phyloP scores from a whole-genome alignment of 2,113 vertebrate species.

The Barnardius zonarius region DNA sequence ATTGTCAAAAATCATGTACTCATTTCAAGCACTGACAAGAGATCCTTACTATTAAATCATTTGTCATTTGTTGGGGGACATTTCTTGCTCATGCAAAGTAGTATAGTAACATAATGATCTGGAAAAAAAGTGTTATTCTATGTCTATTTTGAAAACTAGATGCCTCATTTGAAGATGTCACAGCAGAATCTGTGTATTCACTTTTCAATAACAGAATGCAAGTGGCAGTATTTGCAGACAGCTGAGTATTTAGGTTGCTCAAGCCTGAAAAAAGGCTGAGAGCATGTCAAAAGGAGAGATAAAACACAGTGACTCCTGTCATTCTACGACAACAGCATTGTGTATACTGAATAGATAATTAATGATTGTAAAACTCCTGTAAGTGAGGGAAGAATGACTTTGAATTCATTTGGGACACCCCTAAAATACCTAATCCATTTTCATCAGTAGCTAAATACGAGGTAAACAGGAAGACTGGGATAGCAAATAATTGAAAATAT shows the following conservation, averaged over 20 bases:
- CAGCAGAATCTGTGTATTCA: background rate
- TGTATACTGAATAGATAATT: constrained; percentile 42
- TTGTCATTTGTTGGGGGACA: background rate
- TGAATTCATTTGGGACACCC: background rate
- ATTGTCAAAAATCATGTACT: background rate
- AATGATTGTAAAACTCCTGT: constrained; percentile 12
- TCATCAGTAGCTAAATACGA: background rate
- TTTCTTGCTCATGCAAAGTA: background rate
- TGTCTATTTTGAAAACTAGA: background rate
- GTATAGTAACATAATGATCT: background rate
- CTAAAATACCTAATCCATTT: background rate
- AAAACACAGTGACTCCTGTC: constrained; percentile 10
- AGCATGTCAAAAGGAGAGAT: constrained; percentile 6
- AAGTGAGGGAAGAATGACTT: constrained; percentile 7
- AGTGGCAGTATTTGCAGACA: constrained; percentile 11
- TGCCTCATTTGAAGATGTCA: background rate
- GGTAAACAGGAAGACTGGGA: background rate
- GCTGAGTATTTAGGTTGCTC: constrained; percentile 27
- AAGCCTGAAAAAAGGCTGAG: background rate
- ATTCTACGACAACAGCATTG: constrained; percentile 12
- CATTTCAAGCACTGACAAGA: background rate
- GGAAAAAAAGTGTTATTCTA: background rate
- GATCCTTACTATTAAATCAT: background rate
- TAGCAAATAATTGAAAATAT: background rate
- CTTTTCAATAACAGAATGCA: background rate